Evolutionary conservation across 1,140 invertebrate species (phyloP).

Genomic region (Drosophila paulistorum): DNA sequence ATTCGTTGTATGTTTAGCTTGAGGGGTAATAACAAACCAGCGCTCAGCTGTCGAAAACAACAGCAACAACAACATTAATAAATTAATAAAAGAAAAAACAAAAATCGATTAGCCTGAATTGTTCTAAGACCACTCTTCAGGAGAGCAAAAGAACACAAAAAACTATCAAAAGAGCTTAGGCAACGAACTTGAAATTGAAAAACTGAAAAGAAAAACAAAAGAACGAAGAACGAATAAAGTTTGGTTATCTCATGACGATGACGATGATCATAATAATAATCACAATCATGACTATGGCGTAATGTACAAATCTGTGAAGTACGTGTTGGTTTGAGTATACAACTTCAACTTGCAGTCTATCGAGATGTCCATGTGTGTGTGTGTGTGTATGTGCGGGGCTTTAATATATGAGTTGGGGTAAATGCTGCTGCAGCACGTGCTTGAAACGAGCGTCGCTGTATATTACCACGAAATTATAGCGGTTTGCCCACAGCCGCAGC

Average conservation of each 20-base stretch:
- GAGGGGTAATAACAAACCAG: constrained; percentile 52
- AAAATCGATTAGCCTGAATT: constrained; percentile 79
- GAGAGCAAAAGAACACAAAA: constrained; percentile 33
- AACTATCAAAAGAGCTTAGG: constrained; percentile 57
- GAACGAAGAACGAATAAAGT: constrained; percentile 26
- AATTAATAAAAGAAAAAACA: constrained; percentile 40
- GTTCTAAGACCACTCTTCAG: constrained; percentile 63
- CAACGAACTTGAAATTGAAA: constrained; percentile 80
- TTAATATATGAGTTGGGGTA: constrained; percentile 77
- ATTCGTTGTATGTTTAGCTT: constrained; percentile 27
- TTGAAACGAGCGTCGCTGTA: constrained; percentile 78
- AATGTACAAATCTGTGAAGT: constrained; percentile 80
- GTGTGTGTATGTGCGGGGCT: constrained; percentile 51
- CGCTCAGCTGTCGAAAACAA: constrained; percentile 69
- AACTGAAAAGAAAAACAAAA: constrained; percentile 56
- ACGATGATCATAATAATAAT: constrained; percentile 39
- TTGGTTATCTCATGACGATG: constrained; percentile 41
- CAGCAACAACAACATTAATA: constrained; percentile 39
- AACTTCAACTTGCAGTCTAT: constrained; percentile 25
- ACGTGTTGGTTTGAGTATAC: constrained; percentile 63
- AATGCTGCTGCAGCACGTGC: constrained; percentile 76
- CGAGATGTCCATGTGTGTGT: constrained; percentile 15
- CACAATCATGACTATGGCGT: constrained; percentile 55
- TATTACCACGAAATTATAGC: constrained; percentile 81
- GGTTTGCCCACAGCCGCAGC: constrained; percentile 50